A percentile compares a stretch with the other conserved stretches of the same genome.
phyloP scores from a whole-genome alignment of 92 coral and sea anemone species.

The Siderastrea radians region DNA sequence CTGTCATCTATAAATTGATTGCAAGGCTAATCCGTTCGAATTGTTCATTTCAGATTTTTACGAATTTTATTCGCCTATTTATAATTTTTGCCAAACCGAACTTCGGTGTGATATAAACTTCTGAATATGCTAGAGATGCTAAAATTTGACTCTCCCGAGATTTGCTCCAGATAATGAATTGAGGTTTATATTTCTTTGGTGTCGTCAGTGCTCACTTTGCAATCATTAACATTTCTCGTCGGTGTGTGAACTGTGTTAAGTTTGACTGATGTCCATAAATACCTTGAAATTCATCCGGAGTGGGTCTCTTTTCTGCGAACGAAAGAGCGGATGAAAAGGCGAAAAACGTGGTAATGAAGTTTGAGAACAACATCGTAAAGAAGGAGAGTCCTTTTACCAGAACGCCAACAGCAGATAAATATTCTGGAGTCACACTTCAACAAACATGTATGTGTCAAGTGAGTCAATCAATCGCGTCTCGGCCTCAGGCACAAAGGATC shows the following conservation, averaged over 20 bases:
- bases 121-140: background rate
- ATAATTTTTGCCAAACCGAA: background rate
- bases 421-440: background rate
- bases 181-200: background rate
- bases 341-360: background rate
- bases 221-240: background rate
- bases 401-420: background rate
- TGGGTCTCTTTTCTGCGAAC: background rate
- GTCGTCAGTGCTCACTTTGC: background rate
- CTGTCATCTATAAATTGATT: background rate
- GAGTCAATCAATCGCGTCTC: slow-evolving; percentile 9
- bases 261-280: background rate
- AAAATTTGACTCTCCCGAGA: background rate
- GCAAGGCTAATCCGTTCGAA: background rate
- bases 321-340: background rate
- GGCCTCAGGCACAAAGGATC: background rate
- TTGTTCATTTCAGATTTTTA: background rate
- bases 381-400: background rate
- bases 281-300: slow-evolving; percentile 28
- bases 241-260: background rate
- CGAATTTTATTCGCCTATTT: background rate
- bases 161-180: background rate
- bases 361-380: background rate
- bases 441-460: background rate
- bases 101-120: background rate